These are phyloP conservation scores for Corythornis leucogaster DNA, from an alignment of 2,797 vertebrate genomes.

Conservation along the genomic window DNA sequence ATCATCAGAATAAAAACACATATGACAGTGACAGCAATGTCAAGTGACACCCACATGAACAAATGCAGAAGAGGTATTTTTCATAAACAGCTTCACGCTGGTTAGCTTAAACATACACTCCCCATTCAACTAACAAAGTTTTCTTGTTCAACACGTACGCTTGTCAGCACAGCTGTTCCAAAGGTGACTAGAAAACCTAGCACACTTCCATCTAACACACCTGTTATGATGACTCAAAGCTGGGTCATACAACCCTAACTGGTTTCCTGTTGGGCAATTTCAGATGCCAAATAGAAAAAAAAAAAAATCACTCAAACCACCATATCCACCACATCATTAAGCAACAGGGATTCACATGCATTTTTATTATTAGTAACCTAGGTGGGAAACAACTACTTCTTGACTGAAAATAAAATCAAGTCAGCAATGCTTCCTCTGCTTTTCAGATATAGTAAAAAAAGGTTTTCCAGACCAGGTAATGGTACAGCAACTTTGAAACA, in stretches of 20 bases:
- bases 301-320: not conserved
- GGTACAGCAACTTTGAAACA: not conserved
- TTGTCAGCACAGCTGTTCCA: not conserved
- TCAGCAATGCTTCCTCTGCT: not conserved
- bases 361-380: not conserved
- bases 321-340: not conserved
- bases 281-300: not conserved
- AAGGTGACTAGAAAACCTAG: not conserved
- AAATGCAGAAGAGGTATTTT: not conserved
- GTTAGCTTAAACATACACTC: not conserved
- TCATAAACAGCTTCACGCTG: not conserved
- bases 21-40: fast-evolving
- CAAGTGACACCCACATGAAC: not conserved
- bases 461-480: not conserved
- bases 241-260: not conserved
- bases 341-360: not conserved
- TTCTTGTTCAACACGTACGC: not conserved
- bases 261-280: not conserved
- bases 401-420: not conserved
- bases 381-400: not conserved
- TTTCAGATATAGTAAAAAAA: not conserved
- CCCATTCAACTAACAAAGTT: not conserved
- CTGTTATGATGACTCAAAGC: not conserved
- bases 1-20: not conserved
- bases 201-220: not conserved